Conservation (phyloP, 2,888 invertebrate species). For the Amitus sp. region DNA sequence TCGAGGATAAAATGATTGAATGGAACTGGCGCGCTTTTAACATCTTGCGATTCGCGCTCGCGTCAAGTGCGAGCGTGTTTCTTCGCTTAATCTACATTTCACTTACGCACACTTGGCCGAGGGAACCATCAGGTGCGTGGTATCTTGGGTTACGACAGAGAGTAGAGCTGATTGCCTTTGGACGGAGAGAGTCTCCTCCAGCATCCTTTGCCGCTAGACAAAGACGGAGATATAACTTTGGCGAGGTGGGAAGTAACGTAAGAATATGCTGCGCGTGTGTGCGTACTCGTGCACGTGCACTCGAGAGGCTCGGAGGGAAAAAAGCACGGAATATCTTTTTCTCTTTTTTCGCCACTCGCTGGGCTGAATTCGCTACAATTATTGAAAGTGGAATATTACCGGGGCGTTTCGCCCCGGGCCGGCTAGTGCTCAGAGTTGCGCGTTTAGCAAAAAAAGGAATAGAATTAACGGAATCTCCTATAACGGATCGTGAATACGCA, state of each 20-base stretch:
- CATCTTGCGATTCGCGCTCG: slow-evolving; percentile 39
- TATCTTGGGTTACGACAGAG: slow-evolving; percentile 67
- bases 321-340: slow-evolving; percentile 29
- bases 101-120: slow-evolving; percentile 6
- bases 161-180: slow-evolving; percentile 61
- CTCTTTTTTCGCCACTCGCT: slow-evolving; percentile 11
- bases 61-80: slow-evolving; percentile 22
- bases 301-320: slow-evolving; percentile 22
- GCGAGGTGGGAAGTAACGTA: slow-evolving; percentile 54
- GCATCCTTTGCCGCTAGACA: slow-evolving; percentile 39
- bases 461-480: too few relatives aligned
- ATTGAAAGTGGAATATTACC: slow-evolving; percentile 26
- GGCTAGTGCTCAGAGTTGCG: slow-evolving; percentile 15
- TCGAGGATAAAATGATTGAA: slow-evolving; percentile 9
- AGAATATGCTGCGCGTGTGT: slow-evolving; percentile 58
- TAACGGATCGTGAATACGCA: not conserved
- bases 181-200: slow-evolving; percentile 54
- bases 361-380: not conserved
- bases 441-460: slow-evolving; percentile 2
- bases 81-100: slow-evolving; percentile 21
- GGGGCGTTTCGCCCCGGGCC: slow-evolving; percentile 35
- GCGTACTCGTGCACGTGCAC: slow-evolving; percentile 49
- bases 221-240: slow-evolving; percentile 48
- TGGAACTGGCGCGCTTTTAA: not conserved
- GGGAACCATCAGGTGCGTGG: slow-evolving; percentile 44